phyloP scores from a whole-genome alignment of 2,888 invertebrate genomes.

The Phymatocera aterrima region DNA sequence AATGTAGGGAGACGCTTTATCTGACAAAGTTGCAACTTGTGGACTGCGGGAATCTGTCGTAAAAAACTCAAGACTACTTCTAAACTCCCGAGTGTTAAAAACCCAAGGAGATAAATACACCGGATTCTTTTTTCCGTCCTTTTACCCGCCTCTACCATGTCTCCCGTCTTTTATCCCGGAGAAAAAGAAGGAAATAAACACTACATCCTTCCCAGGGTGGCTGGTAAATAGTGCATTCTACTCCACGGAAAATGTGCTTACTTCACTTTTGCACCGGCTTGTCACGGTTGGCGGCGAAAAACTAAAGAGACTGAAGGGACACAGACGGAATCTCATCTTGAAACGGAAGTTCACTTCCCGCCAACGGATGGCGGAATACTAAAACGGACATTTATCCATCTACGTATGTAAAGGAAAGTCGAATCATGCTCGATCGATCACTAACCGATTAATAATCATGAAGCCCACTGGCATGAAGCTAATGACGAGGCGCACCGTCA shows the following conservation, averaged over 20 bases:
- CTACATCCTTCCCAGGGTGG: background rate
- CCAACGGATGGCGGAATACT: background rate
- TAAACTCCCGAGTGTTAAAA: slow-evolving; percentile 27
- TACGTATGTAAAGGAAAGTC: background rate
- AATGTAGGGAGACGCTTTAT: background rate
- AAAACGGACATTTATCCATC: background rate
- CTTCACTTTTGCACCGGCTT: background rate
- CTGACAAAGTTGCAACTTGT: slow-evolving; percentile 15
- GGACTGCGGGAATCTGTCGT: slow-evolving; percentile 15
- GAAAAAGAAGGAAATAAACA: background rate
- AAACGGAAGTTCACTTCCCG: slow-evolving; percentile 6
- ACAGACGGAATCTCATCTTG: background rate
- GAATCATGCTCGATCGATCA: background rate
- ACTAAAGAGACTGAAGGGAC: background rate
- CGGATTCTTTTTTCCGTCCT: background rate
- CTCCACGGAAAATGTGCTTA: background rate
- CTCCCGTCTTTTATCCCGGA: background rate
- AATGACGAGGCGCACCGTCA: background rate
- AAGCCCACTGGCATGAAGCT: slow-evolving; percentile 1
- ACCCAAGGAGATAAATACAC: slow-evolving; percentile 29
- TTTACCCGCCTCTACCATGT: slow-evolving; percentile 18
- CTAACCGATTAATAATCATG: background rate
- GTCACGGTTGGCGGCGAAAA: background rate
- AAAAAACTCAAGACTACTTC: slow-evolving; percentile 19
- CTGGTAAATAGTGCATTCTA: slow-evolving; percentile 14